These are phyloP conservation scores for Theocolax elegans DNA, from an alignment of 1,140 invertebrate species.

Conservation along the genomic window DNA sequence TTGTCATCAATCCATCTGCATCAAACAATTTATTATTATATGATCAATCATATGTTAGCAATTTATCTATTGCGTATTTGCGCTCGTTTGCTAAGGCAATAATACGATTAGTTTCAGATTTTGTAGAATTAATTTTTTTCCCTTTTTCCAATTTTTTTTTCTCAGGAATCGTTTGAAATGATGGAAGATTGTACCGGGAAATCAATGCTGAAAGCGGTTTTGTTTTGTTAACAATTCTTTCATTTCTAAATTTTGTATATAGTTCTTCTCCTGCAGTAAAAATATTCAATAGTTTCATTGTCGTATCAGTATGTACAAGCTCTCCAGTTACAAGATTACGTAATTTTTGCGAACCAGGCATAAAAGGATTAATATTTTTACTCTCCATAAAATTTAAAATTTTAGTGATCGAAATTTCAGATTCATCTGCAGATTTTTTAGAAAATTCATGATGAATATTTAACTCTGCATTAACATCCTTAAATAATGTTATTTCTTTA, in stretches of 20 bases:
- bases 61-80: background rate
- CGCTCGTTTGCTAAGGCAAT: background rate
- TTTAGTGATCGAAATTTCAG: background rate
- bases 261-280: background rate
- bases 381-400: background rate
- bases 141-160: background rate
- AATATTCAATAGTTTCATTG: background rate
- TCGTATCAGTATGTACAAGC: background rate
- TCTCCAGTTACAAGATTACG: background rate
- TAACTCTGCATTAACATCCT: background rate
- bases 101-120: background rate
- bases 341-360: background rate
- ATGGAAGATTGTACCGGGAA: background rate
- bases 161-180: background rate
- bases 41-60: background rate
- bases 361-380: constrained; percentile 2
- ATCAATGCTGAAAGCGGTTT: background rate
- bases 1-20: constrained; percentile 8
- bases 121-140: background rate
- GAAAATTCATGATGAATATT: constrained; percentile 17
- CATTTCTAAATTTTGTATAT: background rate
- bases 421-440: background rate
- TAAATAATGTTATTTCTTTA: constrained; percentile 4
- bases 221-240: background rate
- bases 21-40: background rate